A percentile compares a stretch with the other conserved stretches of the same genome.
These are phyloP conservation scores for Drosophila pseudotalamancana DNA, from an alignment of 2,888 invertebrate genomes.

Conservation along the genomic window DNA sequence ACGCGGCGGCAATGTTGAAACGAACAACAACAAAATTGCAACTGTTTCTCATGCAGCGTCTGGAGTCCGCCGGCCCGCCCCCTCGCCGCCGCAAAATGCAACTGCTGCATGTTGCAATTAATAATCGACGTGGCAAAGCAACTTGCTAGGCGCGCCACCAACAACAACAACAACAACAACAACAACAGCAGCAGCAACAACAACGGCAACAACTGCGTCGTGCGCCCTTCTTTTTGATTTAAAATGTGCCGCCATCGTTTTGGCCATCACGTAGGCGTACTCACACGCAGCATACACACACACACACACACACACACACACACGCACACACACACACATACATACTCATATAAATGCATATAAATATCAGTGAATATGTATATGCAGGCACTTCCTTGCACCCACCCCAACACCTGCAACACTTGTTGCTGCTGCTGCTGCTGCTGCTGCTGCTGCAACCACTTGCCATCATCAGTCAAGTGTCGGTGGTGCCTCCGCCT, in stretches of 20 bases:
- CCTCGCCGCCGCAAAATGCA: constrained; percentile 13
- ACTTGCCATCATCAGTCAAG: constrained; percentile 61
- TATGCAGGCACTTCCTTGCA: background rate
- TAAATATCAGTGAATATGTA: background rate
- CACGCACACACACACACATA: constrained; percentile 36
- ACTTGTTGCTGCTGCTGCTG: constrained; percentile 2
- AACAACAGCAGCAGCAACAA: constrained; percentile 8
- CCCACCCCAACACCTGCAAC: constrained; percentile 2
- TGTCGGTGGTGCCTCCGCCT: constrained; percentile 19
- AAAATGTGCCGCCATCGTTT: constrained; percentile 69
- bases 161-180: constrained; percentile 7
- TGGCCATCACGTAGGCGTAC: constrained; percentile 69
- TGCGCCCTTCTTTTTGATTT: constrained; percentile 77
- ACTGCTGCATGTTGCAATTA: constrained; percentile 69
- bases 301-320: background rate
- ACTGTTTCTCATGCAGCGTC: constrained; percentile 65
- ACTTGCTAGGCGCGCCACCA: constrained; percentile 45
- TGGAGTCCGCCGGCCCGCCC: constrained; percentile 31
- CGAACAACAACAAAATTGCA: constrained; percentile 60
- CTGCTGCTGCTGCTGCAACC: constrained; percentile 25
- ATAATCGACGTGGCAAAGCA: constrained; percentile 66
- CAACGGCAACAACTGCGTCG: constrained; percentile 32
- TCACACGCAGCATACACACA: constrained; percentile 58
- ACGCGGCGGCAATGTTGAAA: constrained; percentile 69
- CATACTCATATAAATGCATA: background rate